These are phyloP conservation scores for Bombyx mori DNA, from an alignment of 1,140 invertebrate genomes.

Conservation along the genomic window DNA sequence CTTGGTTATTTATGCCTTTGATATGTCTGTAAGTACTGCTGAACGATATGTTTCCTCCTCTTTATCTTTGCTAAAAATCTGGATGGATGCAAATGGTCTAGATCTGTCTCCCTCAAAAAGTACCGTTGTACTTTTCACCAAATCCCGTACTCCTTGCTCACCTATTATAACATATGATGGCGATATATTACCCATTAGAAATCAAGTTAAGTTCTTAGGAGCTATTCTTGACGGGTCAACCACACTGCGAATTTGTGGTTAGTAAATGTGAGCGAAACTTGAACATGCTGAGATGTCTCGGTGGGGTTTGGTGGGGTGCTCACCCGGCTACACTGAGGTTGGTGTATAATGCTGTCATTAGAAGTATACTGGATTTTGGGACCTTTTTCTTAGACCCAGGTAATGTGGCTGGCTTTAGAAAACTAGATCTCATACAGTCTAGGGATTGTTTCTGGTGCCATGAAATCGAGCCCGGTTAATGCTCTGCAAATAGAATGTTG, in stretches of 20 bases:
- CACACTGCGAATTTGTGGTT: conserved; percentile 1
- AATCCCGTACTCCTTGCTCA: not conserved
- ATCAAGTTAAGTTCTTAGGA: conserved; percentile 4
- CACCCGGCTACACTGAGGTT: conserved; percentile 1
- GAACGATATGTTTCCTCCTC: not conserved
- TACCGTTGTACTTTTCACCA: conserved; percentile 1
- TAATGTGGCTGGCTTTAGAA: conserved; percentile 1
- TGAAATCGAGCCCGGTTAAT: not conserved
- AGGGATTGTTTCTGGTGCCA: conserved; percentile 14
- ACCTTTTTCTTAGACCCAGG: not conserved
- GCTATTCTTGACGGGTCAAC: conserved; percentile 1
- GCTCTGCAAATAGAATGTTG: not conserved
- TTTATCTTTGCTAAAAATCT: conserved; percentile 1
- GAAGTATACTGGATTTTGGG: not conserved
- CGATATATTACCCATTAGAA: not conserved
- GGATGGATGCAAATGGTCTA: conserved; percentile 2
- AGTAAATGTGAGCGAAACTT: not conserved
- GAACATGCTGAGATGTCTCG: not conserved
- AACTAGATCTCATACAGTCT: conserved; percentile 15
- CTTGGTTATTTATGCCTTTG: conserved; percentile 4
- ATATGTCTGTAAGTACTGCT: not conserved
- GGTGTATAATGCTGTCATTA: conserved; percentile 3
- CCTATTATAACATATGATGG: conserved; percentile 1
- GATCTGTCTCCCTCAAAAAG: conserved; percentile 1
- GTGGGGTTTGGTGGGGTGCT: conserved; percentile 4